Percentiles rank a stretch among this genome's conserved stretches.
Conservation (phyloP, 2,113 vertebrate genomes). For the Columba livia region DNA sequence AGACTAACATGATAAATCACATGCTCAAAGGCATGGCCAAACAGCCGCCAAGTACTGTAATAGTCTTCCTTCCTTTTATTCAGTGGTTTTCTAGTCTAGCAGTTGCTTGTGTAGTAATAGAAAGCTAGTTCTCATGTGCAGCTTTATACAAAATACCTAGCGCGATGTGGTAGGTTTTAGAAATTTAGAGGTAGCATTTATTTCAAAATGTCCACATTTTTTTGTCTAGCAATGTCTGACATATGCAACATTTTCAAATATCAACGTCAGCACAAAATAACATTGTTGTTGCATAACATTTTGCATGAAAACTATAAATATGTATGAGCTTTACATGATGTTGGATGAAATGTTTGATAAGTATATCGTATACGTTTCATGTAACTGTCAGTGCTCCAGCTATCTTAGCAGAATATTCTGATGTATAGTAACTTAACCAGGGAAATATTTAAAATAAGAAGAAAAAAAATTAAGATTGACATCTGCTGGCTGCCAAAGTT, state of each 20-base stretch:
- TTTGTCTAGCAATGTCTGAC: constrained; percentile 86
- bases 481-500: constrained; percentile 69
- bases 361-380: constrained; percentile 75
- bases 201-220: constrained; percentile 85
- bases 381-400: constrained; percentile 83
- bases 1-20: constrained; percentile 80
- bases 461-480: constrained; percentile 69
- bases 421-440: constrained; percentile 66
- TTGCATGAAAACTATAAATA: constrained; percentile 91
- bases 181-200: constrained; percentile 74
- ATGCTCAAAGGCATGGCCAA: constrained; percentile 83
- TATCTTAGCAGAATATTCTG: constrained; percentile 68
- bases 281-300: constrained; percentile 86
- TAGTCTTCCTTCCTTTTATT: constrained; percentile 73
- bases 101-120: constrained; percentile 61
- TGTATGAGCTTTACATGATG: constrained; percentile 82
- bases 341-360: constrained; percentile 81
- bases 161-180: constrained; percentile 61
- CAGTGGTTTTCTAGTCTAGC: constrained; percentile 74
- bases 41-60: constrained; percentile 81
- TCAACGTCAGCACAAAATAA: constrained; percentile 88
- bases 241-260: constrained; percentile 88
- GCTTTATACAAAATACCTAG: constrained; percentile 60
- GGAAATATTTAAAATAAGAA: constrained; percentile 70
- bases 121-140: constrained; percentile 50